Evolutionary conservation across 1,140 invertebrate genomes (phyloP), one percentile per base, ranked within the genome.

Genomic region (Popillia japonica): DNA sequence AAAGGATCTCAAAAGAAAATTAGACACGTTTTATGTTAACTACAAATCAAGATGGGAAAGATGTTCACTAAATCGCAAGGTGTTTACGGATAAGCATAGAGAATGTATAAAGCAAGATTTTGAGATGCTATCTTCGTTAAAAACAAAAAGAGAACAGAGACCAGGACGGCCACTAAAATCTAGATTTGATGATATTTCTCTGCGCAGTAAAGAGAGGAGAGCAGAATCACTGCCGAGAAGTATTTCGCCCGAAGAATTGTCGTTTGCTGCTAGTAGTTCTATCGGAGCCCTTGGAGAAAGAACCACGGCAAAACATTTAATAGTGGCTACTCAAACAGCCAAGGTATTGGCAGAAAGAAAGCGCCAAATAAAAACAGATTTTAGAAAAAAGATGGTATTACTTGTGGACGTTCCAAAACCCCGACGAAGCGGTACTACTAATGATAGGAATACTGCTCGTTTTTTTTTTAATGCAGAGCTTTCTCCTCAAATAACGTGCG

Each of bases 371-470:
- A 7, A 34, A 34, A 40, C 55, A n/a, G 4, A 22, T 9, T 81
- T 84, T 81, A 75, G 80, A 42, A 68, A 78, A 40, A 79, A 83
- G 76, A 81, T 82, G 20, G 82, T 83, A n/a, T 59, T 84, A 10
- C 64, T 85, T 34, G 80, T 87, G 0, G 86, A 87, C 79, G 80
- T 80, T 55, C 83, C 83, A 75, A 86, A 85, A 76, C 82, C 55
- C 11, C 6, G 11, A 68, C 86, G 85, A 34, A 83, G 78, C 73
- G 86, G 86, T 8, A 86, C 80, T 72, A 81, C 84, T 3, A 87
- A 87, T 80, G 84, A 85, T 77, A 84, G 86, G 14, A 87, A 86
- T 79, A 87, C 86, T n/a, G 84, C 85, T 64, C 78, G 85, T 42
- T 80, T 83, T 48, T 86, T 86, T 83, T 86, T 87, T 81, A 79